These are phyloP conservation scores for Tetranychus cinnabarinus DNA, from an alignment of 1,140 invertebrate species.

Conservation along the genomic window DNA sequence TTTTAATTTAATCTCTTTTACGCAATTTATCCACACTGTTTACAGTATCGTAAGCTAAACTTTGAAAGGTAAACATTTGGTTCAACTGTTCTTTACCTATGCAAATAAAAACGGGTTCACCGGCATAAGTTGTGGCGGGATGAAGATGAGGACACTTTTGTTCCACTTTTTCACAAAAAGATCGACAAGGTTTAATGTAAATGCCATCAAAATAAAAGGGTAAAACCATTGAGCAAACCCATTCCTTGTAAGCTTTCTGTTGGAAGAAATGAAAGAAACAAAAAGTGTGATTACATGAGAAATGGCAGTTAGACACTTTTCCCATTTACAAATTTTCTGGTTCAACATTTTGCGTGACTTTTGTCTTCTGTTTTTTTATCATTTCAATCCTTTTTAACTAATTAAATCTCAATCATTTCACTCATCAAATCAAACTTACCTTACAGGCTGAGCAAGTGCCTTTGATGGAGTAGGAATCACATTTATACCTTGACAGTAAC, in stretches of 20 bases:
- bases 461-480: background rate
- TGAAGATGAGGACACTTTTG: conserved; percentile 16
- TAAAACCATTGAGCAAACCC: conserved; percentile 14
- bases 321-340: background rate
- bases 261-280: background rate
- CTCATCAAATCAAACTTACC: background rate
- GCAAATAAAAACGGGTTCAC: conserved; percentile 16
- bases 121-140: conserved; percentile 15
- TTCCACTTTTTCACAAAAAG: conserved; percentile 15
- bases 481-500: background rate
- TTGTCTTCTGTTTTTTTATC: background rate
- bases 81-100: conserved; percentile 8
- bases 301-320: background rate
- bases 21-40: too few relatives aligned
- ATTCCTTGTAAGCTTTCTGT: conserved; percentile 14
- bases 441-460: background rate
- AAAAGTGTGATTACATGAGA: background rate
- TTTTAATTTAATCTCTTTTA: too few relatives aligned
- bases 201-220: conserved; percentile 9
- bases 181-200: conserved; percentile 13
- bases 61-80: too few relatives aligned
- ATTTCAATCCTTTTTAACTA: background rate
- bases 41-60: too few relatives aligned
- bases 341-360: background rate
- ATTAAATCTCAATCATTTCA: background rate